Base-by-base conservation (phyloP, 2,113 vertebrate genomes). In the Lagopus muta region DNA sequence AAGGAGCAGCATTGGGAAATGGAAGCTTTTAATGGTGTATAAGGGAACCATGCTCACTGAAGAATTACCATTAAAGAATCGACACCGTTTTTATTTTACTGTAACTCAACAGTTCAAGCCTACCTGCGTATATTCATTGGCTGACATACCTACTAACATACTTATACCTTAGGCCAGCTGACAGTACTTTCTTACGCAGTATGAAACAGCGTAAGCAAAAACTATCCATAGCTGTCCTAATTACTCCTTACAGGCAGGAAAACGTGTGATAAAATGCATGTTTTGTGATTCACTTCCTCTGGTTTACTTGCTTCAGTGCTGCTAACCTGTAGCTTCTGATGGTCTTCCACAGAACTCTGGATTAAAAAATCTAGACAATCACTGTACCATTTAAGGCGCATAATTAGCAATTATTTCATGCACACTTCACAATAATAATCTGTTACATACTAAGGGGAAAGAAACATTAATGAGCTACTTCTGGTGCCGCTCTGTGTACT, bases 381-480 rank as follows among this genome's bases (percentile, higher is more conserved):
- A 96, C 73, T 88, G 90, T 94, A 94, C 77, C 93, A 87, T 95
- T 95, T 89, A 83, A 89, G 96, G 90, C 94, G 80, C 57, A 15
- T 94, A 97, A 96, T 94, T 94, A 97, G 92, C 96, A 96, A 97
- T 97, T 97, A 97, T 96, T 96, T 93, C 90, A 94, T 87, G 85
- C 73, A 92, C 94, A 48, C 94, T 88, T 97, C 74, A 94, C 82
- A 89, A 96, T 95, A 94, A 97, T 96, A 96, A 92, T 94, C 93
- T 97, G 77, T 96, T 97, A 92, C 64, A 34, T 96, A 94, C 72
- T 77, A 90, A 96, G 62, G 90, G 90, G 93, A 86, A 93, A 91
- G 89, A 97, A 97, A 95, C 95, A 96, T 96, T 97, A 97, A 97
- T 95, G 95, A 97, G 94, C 93, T 94, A 97, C 96, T 96, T 89